These are phyloP conservation scores for Turnix velox DNA, from an alignment of 2,113 vertebrate genomes.

Conservation along the genomic window DNA sequence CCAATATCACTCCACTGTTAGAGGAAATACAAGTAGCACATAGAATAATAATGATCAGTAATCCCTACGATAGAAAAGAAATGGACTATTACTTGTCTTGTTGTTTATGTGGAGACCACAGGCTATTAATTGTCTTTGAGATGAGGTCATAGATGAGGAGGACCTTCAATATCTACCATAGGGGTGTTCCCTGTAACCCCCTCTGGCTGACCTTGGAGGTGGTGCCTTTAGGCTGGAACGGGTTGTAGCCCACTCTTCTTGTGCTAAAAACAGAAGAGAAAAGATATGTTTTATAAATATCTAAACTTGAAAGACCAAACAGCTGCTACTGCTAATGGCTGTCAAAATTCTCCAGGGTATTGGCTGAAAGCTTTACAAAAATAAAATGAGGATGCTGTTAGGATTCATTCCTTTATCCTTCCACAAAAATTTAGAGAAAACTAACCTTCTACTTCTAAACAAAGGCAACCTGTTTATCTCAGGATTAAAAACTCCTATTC, in stretches of 20 bases:
- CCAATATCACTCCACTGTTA: constrained; percentile 73
- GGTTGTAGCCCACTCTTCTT: constrained; percentile 89
- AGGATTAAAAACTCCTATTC: not conserved
- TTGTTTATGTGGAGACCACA: constrained; percentile 80
- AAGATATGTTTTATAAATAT: constrained; percentile 25
- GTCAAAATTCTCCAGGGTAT: not conserved
- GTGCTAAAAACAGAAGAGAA: constrained; percentile 75
- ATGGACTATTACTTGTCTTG: constrained; percentile 87
- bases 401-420: not conserved
- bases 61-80: constrained; percentile 79
- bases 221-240: constrained; percentile 92
- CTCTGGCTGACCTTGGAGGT: constrained; percentile 87
- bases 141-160: constrained; percentile 82
- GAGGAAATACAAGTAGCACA: constrained; percentile 77
- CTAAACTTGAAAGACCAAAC: not conserved
- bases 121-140: constrained; percentile 82
- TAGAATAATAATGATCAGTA: constrained; percentile 72
- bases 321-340: not conserved
- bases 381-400: not conserved
- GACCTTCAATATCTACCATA: constrained; percentile 99
- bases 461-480: not conserved
- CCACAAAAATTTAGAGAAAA: not conserved
- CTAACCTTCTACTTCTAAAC: not conserved
- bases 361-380: not conserved
- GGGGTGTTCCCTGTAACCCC: constrained; percentile 96